These are phyloP conservation scores for Thermophis baileyi DNA, from an alignment of 2,113 vertebrate species.

Conservation along the genomic window DNA sequence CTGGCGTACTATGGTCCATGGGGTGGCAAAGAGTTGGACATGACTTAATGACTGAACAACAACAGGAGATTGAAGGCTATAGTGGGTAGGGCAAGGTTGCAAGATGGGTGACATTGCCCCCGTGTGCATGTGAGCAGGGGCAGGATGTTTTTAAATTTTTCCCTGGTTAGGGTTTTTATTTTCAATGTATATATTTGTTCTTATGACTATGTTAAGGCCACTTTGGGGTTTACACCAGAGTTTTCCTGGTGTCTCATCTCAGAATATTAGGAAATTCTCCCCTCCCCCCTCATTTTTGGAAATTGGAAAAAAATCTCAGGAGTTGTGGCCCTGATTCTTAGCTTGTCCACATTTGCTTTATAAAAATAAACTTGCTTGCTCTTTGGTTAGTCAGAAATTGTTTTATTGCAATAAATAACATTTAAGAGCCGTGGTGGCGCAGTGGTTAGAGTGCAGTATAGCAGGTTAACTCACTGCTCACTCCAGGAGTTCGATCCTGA, in stretches of 20 bases:
- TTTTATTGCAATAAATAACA: neutral
- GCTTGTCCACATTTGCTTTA: neutral
- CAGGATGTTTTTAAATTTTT: neutral
- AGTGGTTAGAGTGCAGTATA: no score
- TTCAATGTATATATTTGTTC: neutral
- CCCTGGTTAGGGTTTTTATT: neutral
- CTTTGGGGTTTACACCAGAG: neutral
- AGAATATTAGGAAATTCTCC: neutral
- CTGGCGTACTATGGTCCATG: no score
- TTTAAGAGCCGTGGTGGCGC: no score
- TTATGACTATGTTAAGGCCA: neutral
- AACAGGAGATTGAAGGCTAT: neutral
- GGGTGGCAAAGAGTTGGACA: no score
- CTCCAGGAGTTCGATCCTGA: no score
- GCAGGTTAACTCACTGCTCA: no score
- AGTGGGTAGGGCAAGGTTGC: neutral
- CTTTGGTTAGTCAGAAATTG: neutral
- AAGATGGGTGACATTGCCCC: neutral
- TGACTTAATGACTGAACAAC: no score
- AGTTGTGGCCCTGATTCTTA: neutral
- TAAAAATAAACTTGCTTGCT: neutral
- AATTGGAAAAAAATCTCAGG: neutral
- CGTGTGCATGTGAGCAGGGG: neutral
- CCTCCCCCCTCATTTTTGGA: neutral
- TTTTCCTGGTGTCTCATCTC: neutral